These are phyloP conservation scores for Drosophila anomalata DNA, from an alignment of 2,888 invertebrate species.

Conservation along the genomic window DNA sequence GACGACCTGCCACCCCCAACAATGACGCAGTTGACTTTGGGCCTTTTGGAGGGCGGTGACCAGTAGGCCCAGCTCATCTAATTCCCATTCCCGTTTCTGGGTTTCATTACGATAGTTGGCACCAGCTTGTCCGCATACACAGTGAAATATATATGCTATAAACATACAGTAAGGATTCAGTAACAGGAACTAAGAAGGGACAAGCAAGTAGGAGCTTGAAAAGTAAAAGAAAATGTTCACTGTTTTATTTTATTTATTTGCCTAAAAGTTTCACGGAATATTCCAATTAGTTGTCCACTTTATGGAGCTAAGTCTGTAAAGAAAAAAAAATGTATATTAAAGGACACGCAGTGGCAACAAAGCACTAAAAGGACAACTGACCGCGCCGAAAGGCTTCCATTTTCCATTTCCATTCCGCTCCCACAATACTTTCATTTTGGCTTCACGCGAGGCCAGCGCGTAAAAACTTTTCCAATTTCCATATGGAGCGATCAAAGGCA, in stretches of 20 bases:
- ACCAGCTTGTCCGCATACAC: constrained; percentile 60
- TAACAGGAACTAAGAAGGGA: not conserved
- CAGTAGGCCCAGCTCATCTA: constrained; percentile 40
- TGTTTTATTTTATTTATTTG: too few relatives aligned
- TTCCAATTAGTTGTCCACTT: not conserved
- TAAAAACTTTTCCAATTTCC: constrained; percentile 73
- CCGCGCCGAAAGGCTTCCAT: constrained; percentile 23
- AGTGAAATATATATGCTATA: constrained; percentile 46
- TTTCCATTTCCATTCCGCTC: constrained; percentile 45
- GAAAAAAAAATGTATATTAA: constrained; percentile 20
- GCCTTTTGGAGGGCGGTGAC: constrained; percentile 48
- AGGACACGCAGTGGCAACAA: constrained; percentile 59
- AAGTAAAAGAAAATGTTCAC: too few relatives aligned
- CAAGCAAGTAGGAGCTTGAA: not conserved
- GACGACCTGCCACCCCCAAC: constrained; percentile 29
- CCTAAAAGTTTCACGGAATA: not conserved
- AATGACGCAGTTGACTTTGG: constrained; percentile 75
- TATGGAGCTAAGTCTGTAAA: not conserved
- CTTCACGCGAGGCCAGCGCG: constrained; percentile 61
- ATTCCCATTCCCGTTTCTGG: constrained; percentile 20
- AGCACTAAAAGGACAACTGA: constrained; percentile 42
- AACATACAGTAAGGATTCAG: constrained; percentile 9
- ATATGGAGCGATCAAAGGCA: constrained; percentile 61
- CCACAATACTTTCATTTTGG: constrained; percentile 30
- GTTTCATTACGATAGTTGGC: constrained; percentile 72